Evolutionary conservation across 2,888 invertebrate species (phyloP).

Genomic region (Sinodicranocentrus sp.): DNA sequence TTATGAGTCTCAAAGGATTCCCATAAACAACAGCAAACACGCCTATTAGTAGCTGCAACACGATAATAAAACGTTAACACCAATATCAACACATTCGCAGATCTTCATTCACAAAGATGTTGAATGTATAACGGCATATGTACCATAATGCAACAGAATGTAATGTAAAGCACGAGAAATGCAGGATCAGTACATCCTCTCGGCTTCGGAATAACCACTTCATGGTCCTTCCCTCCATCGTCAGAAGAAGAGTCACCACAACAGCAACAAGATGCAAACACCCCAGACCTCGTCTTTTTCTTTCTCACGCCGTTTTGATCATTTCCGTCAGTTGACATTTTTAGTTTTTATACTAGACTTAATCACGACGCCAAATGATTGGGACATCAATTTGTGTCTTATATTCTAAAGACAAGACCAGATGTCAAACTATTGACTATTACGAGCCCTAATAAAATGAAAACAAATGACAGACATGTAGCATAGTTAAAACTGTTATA

Average conservation of each 20-base stretch:
- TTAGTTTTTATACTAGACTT: no score
- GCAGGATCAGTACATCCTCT: constrained; percentile 90
- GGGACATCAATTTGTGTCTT: neutral
- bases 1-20: constrained; percentile 89
- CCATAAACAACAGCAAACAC: constrained; percentile 93
- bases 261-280: constrained; percentile 65
- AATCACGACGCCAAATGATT: no score
- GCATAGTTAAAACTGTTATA: no score
- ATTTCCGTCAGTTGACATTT: neutral
- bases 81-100: no score
- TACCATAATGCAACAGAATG: constrained; percentile 93
- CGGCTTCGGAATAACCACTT: constrained; percentile 66
- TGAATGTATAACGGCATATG: constrained; percentile 76
- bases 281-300: constrained; percentile 26
- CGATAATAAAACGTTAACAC: no score
- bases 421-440: no score
- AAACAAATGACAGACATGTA: no score
- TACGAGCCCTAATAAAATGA: no score
- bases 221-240: constrained; percentile 50
- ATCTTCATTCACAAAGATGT: no score
- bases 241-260: constrained; percentile 35
- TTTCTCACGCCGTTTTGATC: neutral
- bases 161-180: constrained; percentile 88
- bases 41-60: constrained; percentile 86
- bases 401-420: neutral